Evolutionary conservation across 2,797 vertebrate genomes (phyloP).

Genomic region (Craterocephalus amniculus): DNA sequence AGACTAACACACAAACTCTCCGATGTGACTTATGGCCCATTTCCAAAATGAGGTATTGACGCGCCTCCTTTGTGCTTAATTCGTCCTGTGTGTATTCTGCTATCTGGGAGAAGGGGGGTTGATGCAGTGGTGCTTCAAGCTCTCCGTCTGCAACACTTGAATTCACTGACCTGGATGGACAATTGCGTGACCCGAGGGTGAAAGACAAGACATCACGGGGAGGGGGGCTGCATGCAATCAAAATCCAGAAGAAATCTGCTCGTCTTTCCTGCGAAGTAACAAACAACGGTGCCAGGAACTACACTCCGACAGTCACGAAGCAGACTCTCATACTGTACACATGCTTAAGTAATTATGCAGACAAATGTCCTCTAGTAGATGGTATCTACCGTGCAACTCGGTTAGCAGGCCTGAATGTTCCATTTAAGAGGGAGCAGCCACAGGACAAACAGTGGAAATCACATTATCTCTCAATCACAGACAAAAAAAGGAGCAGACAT

Average conservation of each 20-base stretch:
- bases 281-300: background rate
- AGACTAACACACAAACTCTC: conserved; percentile 14
- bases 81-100: conserved; percentile 48
- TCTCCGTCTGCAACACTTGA: conserved; percentile 58
- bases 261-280: background rate
- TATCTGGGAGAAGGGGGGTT: conserved; percentile 43
- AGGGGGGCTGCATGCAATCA: conserved; percentile 31
- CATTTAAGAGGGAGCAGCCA: conserved; percentile 68
- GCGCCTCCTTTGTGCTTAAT: conserved; percentile 49
- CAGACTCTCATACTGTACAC: conserved; percentile 33
- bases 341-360: conserved; percentile 62
- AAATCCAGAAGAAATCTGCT: conserved; percentile 8
- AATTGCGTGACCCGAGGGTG: conserved; percentile 58
- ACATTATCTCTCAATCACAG: conserved; percentile 70
- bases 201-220: conserved; percentile 26
- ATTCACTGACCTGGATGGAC: conserved; percentile 74
- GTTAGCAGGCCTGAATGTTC: conserved; percentile 63
- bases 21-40: conserved; percentile 58
- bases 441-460: conserved; percentile 69
- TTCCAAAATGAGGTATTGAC: conserved; percentile 65
- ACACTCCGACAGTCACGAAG: conserved; percentile 2
- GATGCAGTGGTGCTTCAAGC: conserved; percentile 15
- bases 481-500: conserved; percentile 45
- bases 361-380: conserved; percentile 66
- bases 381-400: conserved; percentile 64